phyloP scores from a whole-genome alignment of 1,140 invertebrate species.

The Papilio xuthus region DNA sequence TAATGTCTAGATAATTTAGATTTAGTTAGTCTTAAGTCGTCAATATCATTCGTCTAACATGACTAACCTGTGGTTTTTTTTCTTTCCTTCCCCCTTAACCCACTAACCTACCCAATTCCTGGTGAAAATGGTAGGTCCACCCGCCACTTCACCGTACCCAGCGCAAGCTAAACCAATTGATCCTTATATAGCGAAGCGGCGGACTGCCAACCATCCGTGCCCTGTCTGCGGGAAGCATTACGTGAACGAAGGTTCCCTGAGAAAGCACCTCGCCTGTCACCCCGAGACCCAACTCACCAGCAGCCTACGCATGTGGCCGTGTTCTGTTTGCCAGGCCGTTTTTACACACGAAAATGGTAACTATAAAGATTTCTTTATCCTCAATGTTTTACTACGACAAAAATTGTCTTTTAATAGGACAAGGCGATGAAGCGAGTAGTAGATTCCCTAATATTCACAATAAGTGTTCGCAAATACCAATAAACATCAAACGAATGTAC shows the following conservation, averaged over 20 bases:
- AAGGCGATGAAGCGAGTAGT: too few species aligned
- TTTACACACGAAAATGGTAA: slow-evolving; percentile 96
- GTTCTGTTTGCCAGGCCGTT: slow-evolving; percentile 95
- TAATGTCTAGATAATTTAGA: neutral
- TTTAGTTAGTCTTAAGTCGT: slow-evolving; percentile 38
- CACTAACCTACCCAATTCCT: slow-evolving; percentile 75
- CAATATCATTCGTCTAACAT: slow-evolving; percentile 54
- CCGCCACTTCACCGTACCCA: slow-evolving; percentile 78
- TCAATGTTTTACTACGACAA: neutral
- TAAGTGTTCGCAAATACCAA: too few species aligned
- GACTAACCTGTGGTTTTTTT: slow-evolving; percentile 67
- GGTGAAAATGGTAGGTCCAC: slow-evolving; percentile 74
- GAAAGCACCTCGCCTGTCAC: slow-evolving; percentile 95
- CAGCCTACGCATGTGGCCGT: slow-evolving; percentile 95
- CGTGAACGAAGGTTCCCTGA: slow-evolving; percentile 95
- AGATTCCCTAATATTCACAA: too few species aligned
- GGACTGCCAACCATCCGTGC: slow-evolving; percentile 96
- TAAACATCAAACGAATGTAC: too few species aligned
- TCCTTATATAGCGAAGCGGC: slow-evolving; percentile 93
- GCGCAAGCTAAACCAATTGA: slow-evolving; percentile 82
- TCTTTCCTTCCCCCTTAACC: slow-evolving; percentile 71
- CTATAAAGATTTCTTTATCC: slow-evolving; percentile 46
- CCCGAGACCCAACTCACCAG: slow-evolving; percentile 94
- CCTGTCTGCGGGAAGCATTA: slow-evolving; percentile 93
- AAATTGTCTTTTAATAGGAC: too few species aligned